phyloP scores from a whole-genome alignment of 1,140 invertebrate genomes.

The Pogonus chalceus region DNA sequence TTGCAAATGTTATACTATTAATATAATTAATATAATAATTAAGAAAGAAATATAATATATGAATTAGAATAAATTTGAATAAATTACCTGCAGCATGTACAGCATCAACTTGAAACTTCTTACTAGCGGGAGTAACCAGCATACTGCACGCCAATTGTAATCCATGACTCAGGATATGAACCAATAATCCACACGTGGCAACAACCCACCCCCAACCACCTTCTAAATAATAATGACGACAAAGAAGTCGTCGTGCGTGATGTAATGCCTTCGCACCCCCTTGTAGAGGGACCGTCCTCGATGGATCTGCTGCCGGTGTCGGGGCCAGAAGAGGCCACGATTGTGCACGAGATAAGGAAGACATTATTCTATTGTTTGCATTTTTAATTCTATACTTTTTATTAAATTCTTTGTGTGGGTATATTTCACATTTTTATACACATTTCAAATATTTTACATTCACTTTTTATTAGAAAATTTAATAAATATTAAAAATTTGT shows the following conservation, averaged over 20 bases:
- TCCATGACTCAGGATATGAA: slow-evolving; percentile 53
- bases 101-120: slow-evolving; percentile 34
- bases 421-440: too few species aligned
- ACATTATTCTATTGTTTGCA: slow-evolving; percentile 18
- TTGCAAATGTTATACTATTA: too few species aligned
- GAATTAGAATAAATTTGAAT: too few species aligned
- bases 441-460: too few species aligned
- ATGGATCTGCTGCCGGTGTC: slow-evolving; percentile 20
- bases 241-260: slow-evolving; percentile 29
- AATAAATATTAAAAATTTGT: too few species aligned
- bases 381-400: slow-evolving; percentile 1
- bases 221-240: slow-evolving; percentile 64
- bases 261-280: slow-evolving; percentile 14
- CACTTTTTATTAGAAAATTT: too few species aligned
- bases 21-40: too few species aligned
- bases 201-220: slow-evolving; percentile 76
- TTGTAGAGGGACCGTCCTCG: slow-evolving; percentile 15
- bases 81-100: slow-evolving; percentile 28
- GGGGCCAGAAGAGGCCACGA: slow-evolving; percentile 29
- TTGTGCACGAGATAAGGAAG: slow-evolving; percentile 30
- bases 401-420: too few species aligned
- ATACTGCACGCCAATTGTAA: slow-evolving; percentile 49
- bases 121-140: slow-evolving; percentile 39
- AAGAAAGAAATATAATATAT: too few species aligned
- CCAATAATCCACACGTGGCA: slow-evolving; percentile 50